Base-by-base conservation (phyloP, 2,888 invertebrate species). In the Chorisops tibialis region DNA sequence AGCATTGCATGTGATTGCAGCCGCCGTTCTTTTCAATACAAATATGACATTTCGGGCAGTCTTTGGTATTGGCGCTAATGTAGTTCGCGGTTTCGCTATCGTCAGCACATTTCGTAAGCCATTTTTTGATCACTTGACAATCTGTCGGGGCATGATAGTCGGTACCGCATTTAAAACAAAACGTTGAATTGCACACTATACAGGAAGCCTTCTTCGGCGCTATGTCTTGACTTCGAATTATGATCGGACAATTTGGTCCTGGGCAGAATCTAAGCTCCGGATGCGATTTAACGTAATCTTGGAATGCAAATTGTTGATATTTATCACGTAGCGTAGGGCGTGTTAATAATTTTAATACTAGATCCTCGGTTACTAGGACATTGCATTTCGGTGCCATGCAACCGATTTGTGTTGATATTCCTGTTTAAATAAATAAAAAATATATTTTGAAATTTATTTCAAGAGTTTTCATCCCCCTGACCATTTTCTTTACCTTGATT, bases 1-100 rank as follows among this genome's bases (percentile, higher is more conserved):
- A 95, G 79, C 97, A 98, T 79, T 96, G 96, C 97, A 99, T 98
- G 76, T 99, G 99, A 81, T 99, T 99, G 78, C 98, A 99, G 2
- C 99, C 99, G 61, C 99, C 99, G 81, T 98, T 99, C 80, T 99
- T 99, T 80, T 99, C 99, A 79, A 99, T 99, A 82, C 98, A 98
- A 70, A 98, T 96, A 81, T 97, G 96, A 82, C 99, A 99, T 80
- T 93, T 94, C 63, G 99, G 98, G 79, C 99, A 99, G 86, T 88
- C 88, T 87, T 88, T 86, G 74, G 98, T 98, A 80, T 98, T 93
- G 72, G 97, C 97, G 81, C 95, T 96, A 71, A 99, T 99, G 75
- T 99, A 99, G 80, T 99, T 99, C 51, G 98, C 98, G 54, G 99
- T 99, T 81, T 99, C 99, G 65, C 96, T 97, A 79, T 99, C 99